These are phyloP conservation scores for Poeciliopsis paucimaculata DNA, from an alignment of 2,797 vertebrate species.

Conservation along the genomic window DNA sequence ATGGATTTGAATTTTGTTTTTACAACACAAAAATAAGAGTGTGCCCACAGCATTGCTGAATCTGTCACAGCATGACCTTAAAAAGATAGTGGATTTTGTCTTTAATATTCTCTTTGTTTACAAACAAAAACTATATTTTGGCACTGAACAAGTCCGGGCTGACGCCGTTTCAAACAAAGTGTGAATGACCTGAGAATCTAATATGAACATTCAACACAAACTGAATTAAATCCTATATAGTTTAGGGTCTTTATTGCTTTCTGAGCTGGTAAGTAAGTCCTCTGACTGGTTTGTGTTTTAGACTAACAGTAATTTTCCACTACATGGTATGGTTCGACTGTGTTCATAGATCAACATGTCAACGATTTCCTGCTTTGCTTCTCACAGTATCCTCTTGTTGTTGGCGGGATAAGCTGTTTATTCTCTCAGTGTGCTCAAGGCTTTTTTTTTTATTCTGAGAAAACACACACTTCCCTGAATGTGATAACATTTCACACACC, in stretches of 20 bases:
- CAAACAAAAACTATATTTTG: not conserved
- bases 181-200: not conserved
- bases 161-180: not conserved
- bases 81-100: conserved; percentile 13
- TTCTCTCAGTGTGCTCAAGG: not conserved
- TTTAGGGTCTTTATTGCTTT: not conserved
- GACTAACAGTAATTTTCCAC: not conserved
- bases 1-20: not conserved
- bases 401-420: not conserved
- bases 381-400: not conserved
- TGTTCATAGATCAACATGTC: not conserved
- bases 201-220: not conserved
- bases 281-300: not conserved
- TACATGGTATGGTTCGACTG: not conserved
- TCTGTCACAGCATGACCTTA: not conserved
- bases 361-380: conserved; percentile 3
- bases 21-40: not conserved
- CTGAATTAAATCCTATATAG: not conserved
- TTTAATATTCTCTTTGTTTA: not conserved
- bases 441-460: too few relatives aligned
- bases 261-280: not conserved
- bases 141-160: not conserved
- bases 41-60: not conserved
- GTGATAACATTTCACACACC: not conserved
- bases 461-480: not conserved